Conservation (phyloP, 2,888 invertebrate genomes). For the Smittia sp. region DNA sequence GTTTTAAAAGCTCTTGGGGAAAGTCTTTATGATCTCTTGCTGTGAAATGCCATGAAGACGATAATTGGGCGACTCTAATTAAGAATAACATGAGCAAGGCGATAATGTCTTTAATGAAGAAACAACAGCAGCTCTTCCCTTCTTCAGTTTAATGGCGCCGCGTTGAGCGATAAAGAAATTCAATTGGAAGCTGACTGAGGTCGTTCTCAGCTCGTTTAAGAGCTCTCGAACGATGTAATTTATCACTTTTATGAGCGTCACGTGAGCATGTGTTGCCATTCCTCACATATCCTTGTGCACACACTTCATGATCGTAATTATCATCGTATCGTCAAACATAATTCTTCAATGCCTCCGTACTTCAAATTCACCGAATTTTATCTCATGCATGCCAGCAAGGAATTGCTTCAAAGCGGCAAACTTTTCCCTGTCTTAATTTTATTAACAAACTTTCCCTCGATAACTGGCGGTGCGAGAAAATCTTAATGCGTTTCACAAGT, state of each 20-base stretch:
- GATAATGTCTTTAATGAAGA: background rate
- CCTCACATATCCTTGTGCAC: background rate
- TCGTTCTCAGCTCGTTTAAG: constrained; percentile 3
- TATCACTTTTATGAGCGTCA: constrained; percentile 14
- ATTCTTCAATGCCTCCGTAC: background rate
- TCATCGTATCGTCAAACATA: background rate
- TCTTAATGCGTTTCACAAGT: constrained; percentile 1
- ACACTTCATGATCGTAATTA: constrained; percentile 9
- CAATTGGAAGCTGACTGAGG: background rate
- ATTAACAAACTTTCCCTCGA: background rate
- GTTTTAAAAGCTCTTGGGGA: constrained; percentile 1
- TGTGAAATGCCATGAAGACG: background rate
- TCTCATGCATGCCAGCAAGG: background rate
- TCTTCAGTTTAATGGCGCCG: background rate
- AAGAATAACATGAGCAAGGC: background rate
- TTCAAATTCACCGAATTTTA: background rate
- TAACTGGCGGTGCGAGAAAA: background rate
- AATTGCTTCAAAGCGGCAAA: background rate
- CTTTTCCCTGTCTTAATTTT: constrained; percentile 15
- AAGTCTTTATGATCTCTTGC: constrained; percentile 11
- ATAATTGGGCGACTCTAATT: constrained; percentile 24
- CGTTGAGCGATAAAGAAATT: background rate
- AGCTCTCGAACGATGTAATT: background rate
- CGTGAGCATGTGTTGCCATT: background rate
- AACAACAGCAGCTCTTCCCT: background rate